These are phyloP conservation scores for Thalassoma bifasciatum DNA, from an alignment of 2,113 vertebrate species.

Conservation along the genomic window DNA sequence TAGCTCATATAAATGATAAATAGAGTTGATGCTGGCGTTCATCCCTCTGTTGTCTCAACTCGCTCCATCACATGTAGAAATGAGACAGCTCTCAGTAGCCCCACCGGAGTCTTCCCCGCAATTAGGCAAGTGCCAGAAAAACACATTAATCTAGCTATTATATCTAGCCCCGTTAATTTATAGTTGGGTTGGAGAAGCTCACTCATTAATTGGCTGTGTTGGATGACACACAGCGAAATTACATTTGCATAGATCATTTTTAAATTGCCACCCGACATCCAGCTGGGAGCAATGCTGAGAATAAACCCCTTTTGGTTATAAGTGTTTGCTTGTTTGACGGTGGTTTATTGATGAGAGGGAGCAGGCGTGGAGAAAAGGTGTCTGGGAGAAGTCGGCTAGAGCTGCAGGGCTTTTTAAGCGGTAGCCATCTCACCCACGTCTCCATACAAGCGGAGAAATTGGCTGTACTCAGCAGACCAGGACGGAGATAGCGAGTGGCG, in stretches of 20 bases:
- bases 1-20: constrained; percentile 69
- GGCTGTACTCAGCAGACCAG: constrained; percentile 75
- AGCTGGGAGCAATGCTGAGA: constrained; percentile 69
- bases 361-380: constrained; percentile 46
- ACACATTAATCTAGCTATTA: constrained; percentile 85
- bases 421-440: constrained; percentile 63
- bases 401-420: constrained; percentile 45
- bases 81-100: constrained; percentile 64
- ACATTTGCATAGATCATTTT: constrained; percentile 85
- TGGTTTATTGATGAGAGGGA: constrained; percentile 58
- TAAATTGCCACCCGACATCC: constrained; percentile 78
- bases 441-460: constrained; percentile 75
- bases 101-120: constrained; percentile 78
- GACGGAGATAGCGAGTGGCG: constrained; percentile 63
- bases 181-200: constrained; percentile 77
- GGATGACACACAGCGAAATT: constrained; percentile 82
- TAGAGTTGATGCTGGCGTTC: constrained; percentile 45
- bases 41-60: constrained; percentile 56
- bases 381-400: constrained; percentile 33
- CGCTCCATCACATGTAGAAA: constrained; percentile 72
- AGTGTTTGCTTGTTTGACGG: constrained; percentile 70
- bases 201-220: constrained; percentile 84
- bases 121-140: constrained; percentile 83
- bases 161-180: constrained; percentile 83
- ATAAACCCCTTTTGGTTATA: constrained; percentile 65